phyloP scores from a whole-genome alignment of 2,797 vertebrate genomes.

The Poecilia wingei region DNA sequence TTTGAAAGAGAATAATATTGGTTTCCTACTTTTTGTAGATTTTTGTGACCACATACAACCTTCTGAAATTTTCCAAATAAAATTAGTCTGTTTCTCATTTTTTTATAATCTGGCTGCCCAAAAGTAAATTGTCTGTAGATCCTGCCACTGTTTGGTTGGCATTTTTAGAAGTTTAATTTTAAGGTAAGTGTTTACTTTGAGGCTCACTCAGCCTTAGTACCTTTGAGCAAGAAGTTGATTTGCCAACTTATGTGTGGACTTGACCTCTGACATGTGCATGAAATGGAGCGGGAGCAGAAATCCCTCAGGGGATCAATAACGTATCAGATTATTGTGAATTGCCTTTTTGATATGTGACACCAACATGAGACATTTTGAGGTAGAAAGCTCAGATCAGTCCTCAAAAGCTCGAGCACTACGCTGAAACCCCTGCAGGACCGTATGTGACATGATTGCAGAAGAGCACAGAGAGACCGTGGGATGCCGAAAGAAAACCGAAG shows the following conservation, averaged over 20 bases:
- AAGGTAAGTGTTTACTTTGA: slow-evolving; percentile 8
- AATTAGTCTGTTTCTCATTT: not conserved
- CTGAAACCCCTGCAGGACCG: slow-evolving; percentile 19
- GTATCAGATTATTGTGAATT: slow-evolving; percentile 24
- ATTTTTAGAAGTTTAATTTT: not conserved
- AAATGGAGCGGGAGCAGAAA: not conserved
- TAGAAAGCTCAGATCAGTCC: slow-evolving; percentile 21
- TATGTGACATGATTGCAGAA: slow-evolving; percentile 34
- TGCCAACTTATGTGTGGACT: not conserved
- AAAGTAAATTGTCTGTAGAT: not conserved
- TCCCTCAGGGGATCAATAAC: slow-evolving; percentile 20
- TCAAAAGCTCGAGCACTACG: slow-evolving; percentile 12
- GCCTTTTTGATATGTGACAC: slow-evolving; percentile 18
- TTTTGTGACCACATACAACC: not conserved
- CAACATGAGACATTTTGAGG: slow-evolving; percentile 21
- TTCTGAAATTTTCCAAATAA: not conserved
- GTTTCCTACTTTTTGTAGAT: not conserved
- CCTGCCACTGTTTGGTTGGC: not conserved
- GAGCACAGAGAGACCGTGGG: not conserved
- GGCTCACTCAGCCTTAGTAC: slow-evolving; percentile 1
- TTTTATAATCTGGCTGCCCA: not conserved
- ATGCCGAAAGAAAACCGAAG: not conserved
- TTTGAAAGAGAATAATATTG: not conserved
- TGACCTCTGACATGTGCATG: slow-evolving; percentile 22
- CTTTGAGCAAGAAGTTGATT: slow-evolving; percentile 9